These are phyloP conservation scores for Gobiocypris rarus DNA, from an alignment of 2,113 vertebrate species.

Conservation along the genomic window DNA sequence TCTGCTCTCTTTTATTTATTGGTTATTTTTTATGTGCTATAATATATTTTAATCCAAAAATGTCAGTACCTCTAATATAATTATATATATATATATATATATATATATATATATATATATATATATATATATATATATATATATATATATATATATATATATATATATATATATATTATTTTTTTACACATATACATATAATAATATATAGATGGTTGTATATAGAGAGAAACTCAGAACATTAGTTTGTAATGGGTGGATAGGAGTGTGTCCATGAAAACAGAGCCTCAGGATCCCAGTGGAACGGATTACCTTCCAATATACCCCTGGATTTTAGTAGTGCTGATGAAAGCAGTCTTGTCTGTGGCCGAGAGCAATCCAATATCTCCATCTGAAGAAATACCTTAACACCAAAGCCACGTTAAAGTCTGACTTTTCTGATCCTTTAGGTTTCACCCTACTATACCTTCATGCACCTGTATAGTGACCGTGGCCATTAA, in stretches of 20 bases:
- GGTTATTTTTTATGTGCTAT: no score
- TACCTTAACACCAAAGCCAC: conserved; percentile 14
- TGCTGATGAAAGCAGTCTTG: conserved; percentile 69
- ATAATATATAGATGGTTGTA: no score
- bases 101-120: no score
- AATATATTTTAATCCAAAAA: no score
- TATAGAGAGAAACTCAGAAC: background rate
- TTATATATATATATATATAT: no score
- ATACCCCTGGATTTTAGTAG: conserved; percentile 59
- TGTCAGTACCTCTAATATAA: no score
- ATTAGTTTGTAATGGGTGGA: background rate
- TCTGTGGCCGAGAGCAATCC: conserved; percentile 65
- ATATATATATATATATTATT: no score
- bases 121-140: no score
- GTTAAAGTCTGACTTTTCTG: conserved; percentile 21
- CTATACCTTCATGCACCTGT: background rate
- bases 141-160: no score
- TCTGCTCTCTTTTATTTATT: no score
- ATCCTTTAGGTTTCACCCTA: background rate
- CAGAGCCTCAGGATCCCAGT: conserved; percentile 57
- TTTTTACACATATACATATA: no score
- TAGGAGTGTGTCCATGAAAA: conserved; percentile 42
- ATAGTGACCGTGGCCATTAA: background rate
- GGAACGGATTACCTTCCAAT: conserved; percentile 63
- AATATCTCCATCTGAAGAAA: conserved; percentile 58